Evolutionary conservation across 1,140 invertebrate genomes (phyloP).

Genomic region (Pseudomyrmex flavicornis): DNA sequence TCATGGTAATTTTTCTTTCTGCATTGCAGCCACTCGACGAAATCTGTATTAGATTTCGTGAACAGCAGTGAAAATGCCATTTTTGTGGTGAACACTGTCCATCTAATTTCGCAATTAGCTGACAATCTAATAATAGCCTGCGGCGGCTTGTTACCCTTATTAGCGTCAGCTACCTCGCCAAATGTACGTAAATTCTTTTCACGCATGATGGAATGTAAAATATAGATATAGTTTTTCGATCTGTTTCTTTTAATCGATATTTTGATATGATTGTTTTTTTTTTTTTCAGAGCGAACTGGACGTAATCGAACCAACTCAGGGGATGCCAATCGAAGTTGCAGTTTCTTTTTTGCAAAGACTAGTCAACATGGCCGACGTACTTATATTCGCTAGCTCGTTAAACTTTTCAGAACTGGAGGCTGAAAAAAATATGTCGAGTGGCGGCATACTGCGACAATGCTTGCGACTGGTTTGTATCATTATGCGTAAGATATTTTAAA

Average conservation of each 20-base stretch:
- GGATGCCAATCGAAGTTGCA: constrained; percentile 98
- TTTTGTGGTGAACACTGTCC: constrained; percentile 99
- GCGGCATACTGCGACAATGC: constrained; percentile 98
- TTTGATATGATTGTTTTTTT: constrained; percentile 62
- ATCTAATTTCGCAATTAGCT: constrained; percentile 98
- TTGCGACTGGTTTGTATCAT: constrained; percentile 93
- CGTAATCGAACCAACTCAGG: constrained; percentile 99
- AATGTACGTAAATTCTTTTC: constrained; percentile 91
- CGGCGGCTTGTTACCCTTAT: constrained; percentile 97
- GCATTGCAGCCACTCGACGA: constrained; percentile 94
- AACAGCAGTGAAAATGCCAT: constrained; percentile 99
- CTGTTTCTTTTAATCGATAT: constrained; percentile 54
- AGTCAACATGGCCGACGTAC: constrained; percentile 98
- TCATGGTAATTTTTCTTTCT: constrained; percentile 41
- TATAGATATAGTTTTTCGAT: constrained; percentile 26
- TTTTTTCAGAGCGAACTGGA: constrained; percentile 96
- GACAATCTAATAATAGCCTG: constrained; percentile 99
- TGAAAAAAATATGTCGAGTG: constrained; percentile 99
- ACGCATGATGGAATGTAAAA: constrained; percentile 13
- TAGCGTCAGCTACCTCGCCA: constrained; percentile 99
- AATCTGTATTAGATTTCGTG: constrained; percentile 98
- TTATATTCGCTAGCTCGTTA: constrained; percentile 98
- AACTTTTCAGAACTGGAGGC: constrained; percentile 99
- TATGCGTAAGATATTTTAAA: constrained; percentile 46
- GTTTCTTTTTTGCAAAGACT: constrained; percentile 98